These are phyloP conservation scores for Podilymbus podiceps DNA, from an alignment of 2,113 vertebrate species.

Conservation along the genomic window DNA sequence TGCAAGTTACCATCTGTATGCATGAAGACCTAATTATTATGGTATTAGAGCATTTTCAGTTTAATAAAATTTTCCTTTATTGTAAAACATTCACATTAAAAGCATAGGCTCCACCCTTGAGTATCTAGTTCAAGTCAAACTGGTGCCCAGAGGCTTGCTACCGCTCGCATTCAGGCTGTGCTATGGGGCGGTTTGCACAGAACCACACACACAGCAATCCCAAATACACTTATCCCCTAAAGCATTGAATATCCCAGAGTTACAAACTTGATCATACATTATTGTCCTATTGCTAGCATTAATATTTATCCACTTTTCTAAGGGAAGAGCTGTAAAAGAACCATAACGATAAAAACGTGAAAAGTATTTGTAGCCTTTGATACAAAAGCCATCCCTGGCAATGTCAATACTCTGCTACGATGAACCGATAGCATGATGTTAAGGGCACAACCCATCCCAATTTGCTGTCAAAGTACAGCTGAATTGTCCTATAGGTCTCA, in stretches of 20 bases:
- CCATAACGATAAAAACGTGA: background rate
- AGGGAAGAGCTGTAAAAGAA: background rate
- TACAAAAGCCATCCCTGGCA: background rate
- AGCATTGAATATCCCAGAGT: background rate
- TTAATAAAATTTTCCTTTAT: background rate
- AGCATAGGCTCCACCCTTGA: background rate
- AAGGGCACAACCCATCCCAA: background rate
- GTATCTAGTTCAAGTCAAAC: background rate
- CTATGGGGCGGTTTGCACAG: rapidly evolving
- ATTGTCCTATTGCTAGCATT: background rate
- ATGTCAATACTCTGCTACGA: background rate
- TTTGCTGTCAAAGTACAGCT: background rate
- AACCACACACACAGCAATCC: background rate
- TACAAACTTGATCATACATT: background rate
- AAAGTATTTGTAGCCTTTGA: background rate
- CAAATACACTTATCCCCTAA: background rate
- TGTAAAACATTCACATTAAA: background rate
- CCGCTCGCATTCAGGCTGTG: background rate
- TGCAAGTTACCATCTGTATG: background rate
- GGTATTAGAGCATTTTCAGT: background rate
- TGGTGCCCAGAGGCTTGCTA: background rate
- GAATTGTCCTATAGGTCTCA: background rate
- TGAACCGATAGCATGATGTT: background rate
- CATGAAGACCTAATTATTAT: background rate
- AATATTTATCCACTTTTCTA: background rate